phyloP scores from a whole-genome alignment of 2,888 invertebrate genomes.

The Athrips mouffetella region DNA sequence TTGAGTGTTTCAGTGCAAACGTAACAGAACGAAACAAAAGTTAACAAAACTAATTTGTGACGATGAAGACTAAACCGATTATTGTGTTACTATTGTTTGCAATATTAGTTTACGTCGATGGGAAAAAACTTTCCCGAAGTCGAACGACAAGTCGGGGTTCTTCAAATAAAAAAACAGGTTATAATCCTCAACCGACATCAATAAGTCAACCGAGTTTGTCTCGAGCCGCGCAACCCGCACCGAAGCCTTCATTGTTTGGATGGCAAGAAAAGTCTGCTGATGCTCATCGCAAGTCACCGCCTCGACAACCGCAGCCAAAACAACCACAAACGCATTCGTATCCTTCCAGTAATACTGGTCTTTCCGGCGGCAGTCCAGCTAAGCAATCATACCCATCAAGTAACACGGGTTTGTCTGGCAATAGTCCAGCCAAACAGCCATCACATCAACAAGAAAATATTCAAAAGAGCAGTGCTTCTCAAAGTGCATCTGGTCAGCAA shows the following conservation, averaged over 20 bases:
- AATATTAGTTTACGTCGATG: conserved; percentile 40
- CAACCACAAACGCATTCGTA: conserved; percentile 28
- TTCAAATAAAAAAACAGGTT: conserved; percentile 48
- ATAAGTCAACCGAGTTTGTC: conserved; percentile 44
- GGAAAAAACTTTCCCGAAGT: conserved; percentile 56
- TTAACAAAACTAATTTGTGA: conserved; percentile 27
- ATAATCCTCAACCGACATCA: conserved; percentile 59
- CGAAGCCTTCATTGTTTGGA: conserved; percentile 55
- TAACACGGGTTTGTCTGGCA: conserved; percentile 58
- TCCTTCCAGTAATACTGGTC: conserved; percentile 31
- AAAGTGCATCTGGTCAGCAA: conserved; percentile 38
- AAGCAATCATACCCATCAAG: conserved; percentile 63
- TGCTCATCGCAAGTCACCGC: conserved; percentile 40
- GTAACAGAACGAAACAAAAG: conserved; percentile 25
- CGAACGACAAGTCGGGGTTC: conserved; percentile 52
- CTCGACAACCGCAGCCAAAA: conserved; percentile 42
- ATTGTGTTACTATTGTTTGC: conserved; percentile 38
- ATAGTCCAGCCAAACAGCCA: conserved; percentile 45
- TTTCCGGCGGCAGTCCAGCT: conserved; percentile 27
- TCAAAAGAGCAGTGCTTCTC: conserved; percentile 51
- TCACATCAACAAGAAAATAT: conserved; percentile 52
- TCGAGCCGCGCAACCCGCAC: conserved; percentile 41
- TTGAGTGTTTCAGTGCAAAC: background rate
- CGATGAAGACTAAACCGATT: conserved; percentile 43
- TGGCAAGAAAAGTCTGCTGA: conserved; percentile 65